phyloP scores from a whole-genome alignment of 2,113 vertebrate genomes.

The Nanger granti region DNA sequence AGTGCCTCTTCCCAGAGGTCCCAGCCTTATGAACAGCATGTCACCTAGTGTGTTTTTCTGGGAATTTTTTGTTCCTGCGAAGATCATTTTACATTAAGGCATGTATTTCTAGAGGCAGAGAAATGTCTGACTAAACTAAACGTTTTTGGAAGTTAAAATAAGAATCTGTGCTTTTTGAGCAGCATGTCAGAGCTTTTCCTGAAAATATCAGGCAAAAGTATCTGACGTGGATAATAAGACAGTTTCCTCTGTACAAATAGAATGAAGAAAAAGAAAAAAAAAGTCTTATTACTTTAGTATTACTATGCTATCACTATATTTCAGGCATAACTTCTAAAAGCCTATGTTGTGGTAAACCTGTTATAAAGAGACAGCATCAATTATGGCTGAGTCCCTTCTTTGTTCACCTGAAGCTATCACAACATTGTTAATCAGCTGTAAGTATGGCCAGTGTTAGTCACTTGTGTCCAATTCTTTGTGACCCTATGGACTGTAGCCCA shows the following conservation, averaged over 20 bases:
- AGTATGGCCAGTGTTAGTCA: background rate
- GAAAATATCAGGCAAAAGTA: background rate
- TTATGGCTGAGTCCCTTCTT: background rate
- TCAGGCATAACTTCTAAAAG: background rate
- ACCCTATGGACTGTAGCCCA: background rate
- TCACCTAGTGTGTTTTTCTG: background rate
- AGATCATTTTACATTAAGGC: conserved; percentile 11
- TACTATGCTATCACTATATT: background rate
- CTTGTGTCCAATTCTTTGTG: background rate
- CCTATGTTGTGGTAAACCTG: background rate
- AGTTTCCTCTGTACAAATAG: background rate
- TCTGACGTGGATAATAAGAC: background rate
- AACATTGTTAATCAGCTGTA: background rate
- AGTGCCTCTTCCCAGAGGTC: background rate
- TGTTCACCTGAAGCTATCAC: background rate
- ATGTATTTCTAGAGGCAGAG: background rate
- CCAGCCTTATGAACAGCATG: background rate
- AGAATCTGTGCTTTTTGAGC: background rate
- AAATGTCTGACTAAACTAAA: conserved; percentile 22
- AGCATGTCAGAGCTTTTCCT: background rate
- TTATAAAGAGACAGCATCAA: background rate
- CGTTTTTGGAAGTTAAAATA: conserved; percentile 36
- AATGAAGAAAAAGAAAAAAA: background rate
- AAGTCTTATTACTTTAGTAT: background rate
- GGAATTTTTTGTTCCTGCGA: background rate